Base-by-base conservation (phyloP, 2,113 vertebrate genomes). In the Protomyctophum bolini region DNA sequence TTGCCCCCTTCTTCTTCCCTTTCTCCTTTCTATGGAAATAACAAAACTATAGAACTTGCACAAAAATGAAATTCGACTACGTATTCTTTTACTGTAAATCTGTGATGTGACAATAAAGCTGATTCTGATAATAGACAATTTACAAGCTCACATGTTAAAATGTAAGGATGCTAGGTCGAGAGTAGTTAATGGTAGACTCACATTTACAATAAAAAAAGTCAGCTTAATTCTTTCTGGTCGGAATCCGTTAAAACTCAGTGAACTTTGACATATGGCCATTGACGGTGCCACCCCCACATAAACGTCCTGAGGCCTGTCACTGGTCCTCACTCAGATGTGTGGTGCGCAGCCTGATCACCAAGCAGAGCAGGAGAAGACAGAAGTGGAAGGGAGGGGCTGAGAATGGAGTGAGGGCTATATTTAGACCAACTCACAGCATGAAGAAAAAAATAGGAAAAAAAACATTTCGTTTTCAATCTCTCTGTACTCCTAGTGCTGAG, bases 221-320 rank as follows among this genome's bases (percentile, higher is more conserved):
- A 1, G 21, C 21, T 21, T 21, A 21, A 21, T 21, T 21, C 21
- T 21, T 21, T 79, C 79, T 83, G 72, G 65, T 47, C 74, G 82
- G 83, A 86, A 86, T 87, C 85, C 75, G 77, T 81, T 75, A 60
- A 83, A 87, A 87, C 79, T 84, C 79, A 72, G 77, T 86, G 83
- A 89, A 90, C 83, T 89, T 84, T 85, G 87, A 64, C 87, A 86
- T 78, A 15, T 48, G 7, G 60, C 51, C 29, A 9, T 46, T 9
- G 49, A 51, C 9, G 49, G 14, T 51, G 7, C 59, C 7, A 12
- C 78, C 75, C 73, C 70, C 55, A 64, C 55, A 60, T 76, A 76
- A 71, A 79, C 82, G 81, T 66, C 63, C 73, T 70, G 58, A 73
- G 49, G 80, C 66, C 74, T 76, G 81, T 65, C 76, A 80, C 45